phyloP scores from a whole-genome alignment of 2,888 invertebrate species.

The Nomada ruficornis region DNA sequence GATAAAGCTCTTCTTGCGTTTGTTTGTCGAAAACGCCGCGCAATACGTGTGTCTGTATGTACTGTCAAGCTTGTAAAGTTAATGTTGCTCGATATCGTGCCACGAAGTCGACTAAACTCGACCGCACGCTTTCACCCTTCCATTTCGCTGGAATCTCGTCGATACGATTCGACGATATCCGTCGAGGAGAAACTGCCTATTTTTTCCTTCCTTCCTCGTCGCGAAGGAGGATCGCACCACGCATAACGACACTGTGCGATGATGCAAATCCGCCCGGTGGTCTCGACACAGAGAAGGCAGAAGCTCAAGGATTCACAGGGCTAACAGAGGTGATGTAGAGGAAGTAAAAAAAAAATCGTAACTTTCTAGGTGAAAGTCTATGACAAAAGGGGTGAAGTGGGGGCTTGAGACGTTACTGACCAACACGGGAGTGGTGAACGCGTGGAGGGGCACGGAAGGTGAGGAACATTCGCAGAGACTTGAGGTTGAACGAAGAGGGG shows the following conservation, averaged over 20 bases:
- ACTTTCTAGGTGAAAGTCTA: conserved; percentile 77
- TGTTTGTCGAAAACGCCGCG: neutral
- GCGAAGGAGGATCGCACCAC: conserved; percentile 27
- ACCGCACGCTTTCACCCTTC: conserved; percentile 47
- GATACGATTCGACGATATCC: conserved; percentile 15
- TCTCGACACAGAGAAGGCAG: conserved; percentile 3
- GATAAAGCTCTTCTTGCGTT: conserved; percentile 4
- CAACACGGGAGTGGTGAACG: conserved; percentile 50
- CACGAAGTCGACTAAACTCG: conserved; percentile 24
- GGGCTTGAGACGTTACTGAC: conserved; percentile 77
- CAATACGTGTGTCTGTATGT: neutral
- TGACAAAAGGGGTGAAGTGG: conserved; percentile 52
- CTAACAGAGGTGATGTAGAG: neutral
- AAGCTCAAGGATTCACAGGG: neutral
- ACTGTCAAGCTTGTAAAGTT: neutral
- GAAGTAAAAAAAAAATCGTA: conserved; percentile 33
- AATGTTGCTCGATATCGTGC: neutral
- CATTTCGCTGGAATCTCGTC: conserved; percentile 22
- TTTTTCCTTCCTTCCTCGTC: conserved; percentile 21
- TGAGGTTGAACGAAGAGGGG: conserved; percentile 54
- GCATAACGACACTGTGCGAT: conserved; percentile 57
- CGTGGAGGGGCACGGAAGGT: conserved; percentile 57
- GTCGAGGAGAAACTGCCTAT: conserved; percentile 41
- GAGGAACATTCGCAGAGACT: conserved; percentile 49
- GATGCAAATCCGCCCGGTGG: conserved; percentile 58